Evolutionary conservation across 2,797 vertebrate genomes (phyloP).

Genomic region (Sebastes nivosus): DNA sequence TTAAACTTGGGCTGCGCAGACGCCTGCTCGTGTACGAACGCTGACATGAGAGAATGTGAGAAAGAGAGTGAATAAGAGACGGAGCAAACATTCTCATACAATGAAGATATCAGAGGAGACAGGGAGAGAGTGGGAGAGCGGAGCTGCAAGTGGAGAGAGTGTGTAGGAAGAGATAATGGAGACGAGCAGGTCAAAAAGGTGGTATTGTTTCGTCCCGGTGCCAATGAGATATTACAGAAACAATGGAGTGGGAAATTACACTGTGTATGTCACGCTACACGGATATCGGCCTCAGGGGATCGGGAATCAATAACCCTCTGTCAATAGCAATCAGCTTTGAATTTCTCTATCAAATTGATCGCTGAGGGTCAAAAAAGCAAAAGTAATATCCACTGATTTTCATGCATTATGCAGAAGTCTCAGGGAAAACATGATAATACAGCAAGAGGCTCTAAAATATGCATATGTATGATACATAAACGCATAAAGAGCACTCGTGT

Average conservation of each 20-base stretch:
- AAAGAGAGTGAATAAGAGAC: slow-evolving; percentile 28
- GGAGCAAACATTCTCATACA: slow-evolving; percentile 27
- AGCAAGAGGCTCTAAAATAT: slow-evolving; percentile 4
- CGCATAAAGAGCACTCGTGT: slow-evolving; percentile 12
- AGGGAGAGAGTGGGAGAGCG: slow-evolving; percentile 2
- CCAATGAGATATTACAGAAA: slow-evolving; percentile 44
- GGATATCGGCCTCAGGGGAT: slow-evolving; percentile 33
- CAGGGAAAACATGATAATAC: background rate
- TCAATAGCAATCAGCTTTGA: slow-evolving; percentile 55
- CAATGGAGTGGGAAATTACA: slow-evolving; percentile 39
- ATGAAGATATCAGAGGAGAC: slow-evolving; percentile 28
- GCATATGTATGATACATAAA: slow-evolving; percentile 19
- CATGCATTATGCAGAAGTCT: background rate
- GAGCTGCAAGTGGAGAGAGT: slow-evolving; percentile 4
- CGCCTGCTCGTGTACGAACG: background rate
- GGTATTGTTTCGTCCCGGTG: slow-evolving; percentile 1
- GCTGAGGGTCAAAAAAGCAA: background rate
- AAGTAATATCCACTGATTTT: background rate
- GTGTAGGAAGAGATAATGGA: slow-evolving; percentile 27
- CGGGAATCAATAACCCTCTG: slow-evolving; percentile 43
- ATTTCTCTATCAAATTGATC: slow-evolving; percentile 33
- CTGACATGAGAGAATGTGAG: slow-evolving; percentile 32
- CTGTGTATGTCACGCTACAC: slow-evolving; percentile 25
- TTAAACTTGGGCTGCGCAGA: slow-evolving; percentile 17
- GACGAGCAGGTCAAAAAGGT: slow-evolving; percentile 43